Evolutionary conservation across 2,113 vertebrate genomes (phyloP), one percentile per base, ranked within the genome.

Genomic region (Clarias magur): DNA sequence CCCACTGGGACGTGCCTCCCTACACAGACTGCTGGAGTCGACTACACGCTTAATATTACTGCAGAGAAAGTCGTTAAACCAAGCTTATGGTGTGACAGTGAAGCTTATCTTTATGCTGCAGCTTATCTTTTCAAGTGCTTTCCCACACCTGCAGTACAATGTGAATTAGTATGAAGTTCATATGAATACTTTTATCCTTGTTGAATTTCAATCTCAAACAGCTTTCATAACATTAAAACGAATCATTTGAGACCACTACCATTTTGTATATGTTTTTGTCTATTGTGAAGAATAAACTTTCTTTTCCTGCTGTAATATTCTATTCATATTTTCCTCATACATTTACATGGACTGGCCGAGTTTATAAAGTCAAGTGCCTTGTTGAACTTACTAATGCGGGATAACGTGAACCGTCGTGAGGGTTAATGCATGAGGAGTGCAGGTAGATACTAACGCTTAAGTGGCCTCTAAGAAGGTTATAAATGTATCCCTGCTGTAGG

Each of bases 291-390:
- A 78, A 38, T 54, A 7, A 65, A 48, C 72, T 54, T 48, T 62
- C 56, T 38, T 76, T 62, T 85, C 38, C 72, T 53, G 25, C 25
- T 19, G 15, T 63, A 65, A 30, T 53, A 11, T 65, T 30, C 16
- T 68, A 23, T 38, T 38, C 3, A 38, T 27, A 82, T 23, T 54
- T 30, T 65, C 2, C 23, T 54, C 48, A 82, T 75, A 54, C 13
- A 53, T 30, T 57, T 72, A 13, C 53, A 85, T 67, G 19, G 56
- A 79, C 34, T 27, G 48, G 65, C 80, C 38, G 73, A 65, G 27
- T 83, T 73, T 88, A 79, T 89, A 83, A 80, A 63, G 34, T 89
- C 56, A 86, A 86, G 85, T 80, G 85, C 70, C 81, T 89, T 70
- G 62, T 86, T 80, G 73, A 84, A 78, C 59, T 30, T 59, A 54